Base-by-base conservation (phyloP, 2,888 invertebrate species). In the Epirrita christyi region DNA sequence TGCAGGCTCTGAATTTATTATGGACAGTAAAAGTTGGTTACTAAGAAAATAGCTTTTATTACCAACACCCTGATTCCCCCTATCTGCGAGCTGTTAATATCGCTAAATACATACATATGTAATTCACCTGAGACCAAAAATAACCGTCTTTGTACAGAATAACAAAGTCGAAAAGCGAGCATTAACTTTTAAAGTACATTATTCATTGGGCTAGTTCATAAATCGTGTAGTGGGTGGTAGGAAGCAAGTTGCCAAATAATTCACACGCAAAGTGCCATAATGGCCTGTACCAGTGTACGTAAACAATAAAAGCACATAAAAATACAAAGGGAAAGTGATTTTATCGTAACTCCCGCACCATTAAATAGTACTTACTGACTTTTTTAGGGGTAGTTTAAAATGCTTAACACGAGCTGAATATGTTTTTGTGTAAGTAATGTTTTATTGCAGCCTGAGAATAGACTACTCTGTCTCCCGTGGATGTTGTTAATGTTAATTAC, bases 221-320 rank as follows among this genome's bases (percentile, higher is more conserved):
- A 86, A 87, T 88, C 81, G 76, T 64, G 71, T 85, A 86, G 84
- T 82, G 86, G 84, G 80, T 68, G 71, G 72, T 52, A 52, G 63
- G 74, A 68, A 72, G 80, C 80, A 76, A 81, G 77, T 85, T 84
- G 81, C 81, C 82, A 80, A 86, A 89, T 88, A 88, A 87, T 85
- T 88, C 87, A 88, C 83, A 72, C 77, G 70, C 70, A 80, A 83
- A 86, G 81, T 80, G 77, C 80, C 77, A 72, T 85, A 84, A 86
- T 83, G 83, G 85, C 71, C 72, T 67, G 70, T 64, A 72, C 75
- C 74, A 71, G 72, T 68, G 79, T 62, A 75, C 73, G 83, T 85
- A 85, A 88, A 88, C 86, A 88, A 88, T 86, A 85, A 83, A 82
- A 81, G 72, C 76, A 79, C 74, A 81, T 84, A 84, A 85, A 85